These are phyloP conservation scores for Daktulosphaira vitifoliae DNA, from an alignment of 1,140 invertebrate species.

Conservation along the genomic window DNA sequence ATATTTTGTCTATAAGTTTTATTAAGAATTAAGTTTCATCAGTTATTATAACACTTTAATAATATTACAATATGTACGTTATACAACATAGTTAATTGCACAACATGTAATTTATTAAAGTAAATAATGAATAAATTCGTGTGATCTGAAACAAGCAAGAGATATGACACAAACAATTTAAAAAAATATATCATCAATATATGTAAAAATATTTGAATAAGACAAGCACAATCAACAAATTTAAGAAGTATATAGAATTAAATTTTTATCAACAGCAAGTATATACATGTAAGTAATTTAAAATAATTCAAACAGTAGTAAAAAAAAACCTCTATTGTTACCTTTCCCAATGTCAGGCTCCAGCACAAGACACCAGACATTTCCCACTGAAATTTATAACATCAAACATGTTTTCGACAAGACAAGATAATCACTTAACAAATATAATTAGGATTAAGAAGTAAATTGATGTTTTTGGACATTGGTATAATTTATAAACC, in stretches of 20 bases:
- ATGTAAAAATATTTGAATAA: constrained; percentile 6
- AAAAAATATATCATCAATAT: constrained; percentile 23
- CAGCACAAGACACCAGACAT: constrained; percentile 29
- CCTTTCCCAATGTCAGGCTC: constrained; percentile 28
- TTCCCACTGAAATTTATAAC: constrained; percentile 32
- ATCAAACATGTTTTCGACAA: constrained; percentile 31
- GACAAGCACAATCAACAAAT: constrained; percentile 24
- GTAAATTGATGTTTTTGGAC: constrained; percentile 24
- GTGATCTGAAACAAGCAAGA: constrained; percentile 34
- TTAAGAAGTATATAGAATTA: constrained; percentile 14
- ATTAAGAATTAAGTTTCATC: constrained; percentile 18
- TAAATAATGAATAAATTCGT: constrained; percentile 26
- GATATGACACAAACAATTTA: constrained; percentile 27
- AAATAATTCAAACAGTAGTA: neutral
- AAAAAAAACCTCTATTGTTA: neutral
- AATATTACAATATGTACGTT: constrained; percentile 33
- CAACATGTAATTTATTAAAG: constrained; percentile 34
- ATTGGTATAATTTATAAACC: constrained; percentile 31
- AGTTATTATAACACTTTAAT: constrained; percentile 27
- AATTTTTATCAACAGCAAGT: neutral
- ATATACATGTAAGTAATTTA: neutral
- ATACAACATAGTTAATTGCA: constrained; percentile 32
- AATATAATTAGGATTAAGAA: no score
- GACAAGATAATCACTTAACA: neutral
- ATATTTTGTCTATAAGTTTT: constrained; percentile 21